Percentiles rank a stretch among this genome's conserved stretches.
phyloP scores from a whole-genome alignment of 2,113 vertebrate species.

The human (Homo sapiens) region GRCh38 chr5:43271001-43271500 shows the following conservation, averaged over 20 bases:
- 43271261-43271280: background rate
- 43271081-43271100: too few species aligned
- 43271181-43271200: background rate
- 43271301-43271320: background rate
- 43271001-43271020: background rate
- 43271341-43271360: background rate
- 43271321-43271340: background rate
- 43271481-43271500: background rate
- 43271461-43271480: background rate
- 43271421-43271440: background rate
- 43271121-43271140: too few species aligned
- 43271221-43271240: background rate
- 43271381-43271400: background rate
- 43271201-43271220: background rate
- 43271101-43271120: too few species aligned
- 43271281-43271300: background rate
- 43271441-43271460: background rate
- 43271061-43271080: background rate
- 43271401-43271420: background rate
- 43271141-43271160: too few species aligned
- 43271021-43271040: background rate
- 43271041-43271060: background rate
- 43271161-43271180: too few species aligned
- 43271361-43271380: background rate
- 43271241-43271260: background rate